phyloP scores from a whole-genome alignment of 1,140 invertebrate species.

The Ptiloglossa arizonensis region DNA sequence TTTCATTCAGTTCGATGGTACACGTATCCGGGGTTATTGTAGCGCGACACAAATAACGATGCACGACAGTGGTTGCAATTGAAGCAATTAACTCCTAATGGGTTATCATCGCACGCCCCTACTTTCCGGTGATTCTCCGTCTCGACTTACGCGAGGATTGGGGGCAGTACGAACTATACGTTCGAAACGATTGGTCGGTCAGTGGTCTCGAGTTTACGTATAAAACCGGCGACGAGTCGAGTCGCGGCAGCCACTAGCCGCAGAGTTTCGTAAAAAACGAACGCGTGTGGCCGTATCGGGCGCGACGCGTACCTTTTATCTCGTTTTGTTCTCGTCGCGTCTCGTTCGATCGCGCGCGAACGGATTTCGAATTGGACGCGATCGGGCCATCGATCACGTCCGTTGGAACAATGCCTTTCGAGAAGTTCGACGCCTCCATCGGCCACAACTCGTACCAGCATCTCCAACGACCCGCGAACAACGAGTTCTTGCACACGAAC shows the following conservation, averaged over 20 bases:
- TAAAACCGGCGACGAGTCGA: constrained; percentile 45
- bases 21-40: no score
- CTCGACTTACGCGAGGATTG: constrained; percentile 40
- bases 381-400: no score
- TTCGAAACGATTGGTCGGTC: constrained; percentile 50
- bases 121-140: constrained; percentile 16
- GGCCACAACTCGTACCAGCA: constrained; percentile 57
- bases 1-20: no score
- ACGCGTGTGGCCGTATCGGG: background rate
- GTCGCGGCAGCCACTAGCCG: constrained; percentile 26
- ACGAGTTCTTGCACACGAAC: constrained; percentile 69
- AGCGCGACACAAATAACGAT: constrained; percentile 46
- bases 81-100: constrained; percentile 59
- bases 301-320: background rate
- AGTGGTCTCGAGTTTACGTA: constrained; percentile 32
- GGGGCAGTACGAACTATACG: constrained; percentile 18
- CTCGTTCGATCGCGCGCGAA: background rate
- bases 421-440: constrained; percentile 61
- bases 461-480: constrained; percentile 69
- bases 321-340: background rate
- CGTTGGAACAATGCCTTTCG: constrained; percentile 86
- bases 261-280: constrained; percentile 5
- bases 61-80: constrained; percentile 49
- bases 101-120: constrained; percentile 63
- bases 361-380: no score